A percentile compares a stretch with the other conserved stretches of the same genome.
phyloP scores from a whole-genome alignment of 2,888 invertebrate genomes.

The Sepiola atlantica region DNA sequence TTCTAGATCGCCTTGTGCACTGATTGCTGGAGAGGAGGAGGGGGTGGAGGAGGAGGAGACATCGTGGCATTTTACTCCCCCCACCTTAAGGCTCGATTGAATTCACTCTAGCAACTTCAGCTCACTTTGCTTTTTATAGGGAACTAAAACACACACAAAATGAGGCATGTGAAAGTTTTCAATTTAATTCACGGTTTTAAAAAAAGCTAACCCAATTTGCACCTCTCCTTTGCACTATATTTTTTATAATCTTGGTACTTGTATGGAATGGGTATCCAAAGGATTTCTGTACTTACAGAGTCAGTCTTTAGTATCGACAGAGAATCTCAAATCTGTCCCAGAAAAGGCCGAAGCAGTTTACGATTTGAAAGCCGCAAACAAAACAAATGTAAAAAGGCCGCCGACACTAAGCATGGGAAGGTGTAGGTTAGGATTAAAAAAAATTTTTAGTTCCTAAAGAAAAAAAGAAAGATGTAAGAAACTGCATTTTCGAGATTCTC shows the following conservation, averaged over 20 bases:
- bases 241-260: background rate
- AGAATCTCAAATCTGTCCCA: too few species aligned
- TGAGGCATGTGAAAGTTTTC: background rate
- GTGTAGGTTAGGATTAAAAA: too few species aligned
- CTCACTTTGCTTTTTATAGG: background rate
- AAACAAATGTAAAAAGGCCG: too few species aligned
- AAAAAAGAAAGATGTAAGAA: too few species aligned
- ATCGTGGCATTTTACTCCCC: background rate
- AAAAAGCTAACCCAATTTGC: background rate
- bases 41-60: constrained; percentile 13
- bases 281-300: too few species aligned
- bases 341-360: too few species aligned
- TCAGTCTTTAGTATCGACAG: too few species aligned
- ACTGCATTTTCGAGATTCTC: too few species aligned
- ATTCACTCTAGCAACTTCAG: background rate
- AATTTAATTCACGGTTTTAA: background rate
- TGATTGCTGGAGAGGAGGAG: background rate
- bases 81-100: background rate
- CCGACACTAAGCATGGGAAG: too few species aligned
- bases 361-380: too few species aligned
- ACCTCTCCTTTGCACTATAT: background rate
- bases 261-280: too few species aligned
- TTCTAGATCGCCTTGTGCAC: background rate
- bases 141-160: background rate
- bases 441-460: too few species aligned